phyloP scores from a whole-genome alignment of 2,113 vertebrate genomes.

The Phalacrocorax carbo region DNA sequence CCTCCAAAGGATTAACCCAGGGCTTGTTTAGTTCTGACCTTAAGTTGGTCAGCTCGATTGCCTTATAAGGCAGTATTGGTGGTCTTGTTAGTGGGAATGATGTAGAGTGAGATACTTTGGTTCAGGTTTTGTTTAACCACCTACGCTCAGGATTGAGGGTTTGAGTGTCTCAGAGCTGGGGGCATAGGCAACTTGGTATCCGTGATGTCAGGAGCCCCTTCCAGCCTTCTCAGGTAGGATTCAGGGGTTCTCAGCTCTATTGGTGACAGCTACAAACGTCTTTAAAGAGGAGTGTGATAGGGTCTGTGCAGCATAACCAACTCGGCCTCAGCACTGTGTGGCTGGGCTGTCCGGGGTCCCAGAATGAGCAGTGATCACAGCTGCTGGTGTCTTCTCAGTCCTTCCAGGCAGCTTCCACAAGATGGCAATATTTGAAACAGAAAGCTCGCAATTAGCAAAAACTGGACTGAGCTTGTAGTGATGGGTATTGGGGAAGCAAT shows the following conservation, averaged over 20 bases:
- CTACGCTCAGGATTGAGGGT: background rate
- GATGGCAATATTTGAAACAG: constrained; percentile 28
- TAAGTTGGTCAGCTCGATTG: background rate
- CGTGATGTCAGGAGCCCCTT: background rate
- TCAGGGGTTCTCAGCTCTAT: background rate
- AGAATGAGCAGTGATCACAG: background rate
- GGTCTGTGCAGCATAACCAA: background rate
- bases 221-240: background rate
- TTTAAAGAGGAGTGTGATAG: background rate
- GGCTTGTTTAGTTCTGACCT: background rate
- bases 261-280: background rate
- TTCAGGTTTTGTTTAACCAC: background rate
- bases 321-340: background rate
- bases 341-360: background rate
- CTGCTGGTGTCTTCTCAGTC: background rate
- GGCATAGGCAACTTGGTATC: background rate
- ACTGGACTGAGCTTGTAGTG: background rate
- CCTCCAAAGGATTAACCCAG: background rate
- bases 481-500: background rate
- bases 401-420: constrained; percentile 9
- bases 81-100: background rate
- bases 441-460: background rate
- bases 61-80: background rate
- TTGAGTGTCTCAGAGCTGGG: background rate
- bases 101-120: background rate